Conservation (phyloP, 2,113 vertebrate species). For the Dipodomys spectabilis region DNA sequence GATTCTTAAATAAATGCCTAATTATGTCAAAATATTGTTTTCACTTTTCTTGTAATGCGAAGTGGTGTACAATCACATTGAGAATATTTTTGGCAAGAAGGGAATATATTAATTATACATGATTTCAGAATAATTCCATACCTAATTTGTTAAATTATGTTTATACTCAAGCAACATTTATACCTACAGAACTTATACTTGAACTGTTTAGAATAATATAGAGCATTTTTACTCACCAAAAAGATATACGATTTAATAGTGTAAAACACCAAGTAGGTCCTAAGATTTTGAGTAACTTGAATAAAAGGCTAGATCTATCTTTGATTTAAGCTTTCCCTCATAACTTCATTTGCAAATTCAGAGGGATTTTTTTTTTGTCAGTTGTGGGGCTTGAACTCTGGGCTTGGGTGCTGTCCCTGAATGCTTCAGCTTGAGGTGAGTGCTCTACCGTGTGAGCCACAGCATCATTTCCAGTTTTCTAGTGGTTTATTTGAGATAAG, state of each 20-base stretch:
- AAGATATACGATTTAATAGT: background rate
- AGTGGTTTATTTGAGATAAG: too few species aligned
- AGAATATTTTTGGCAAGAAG: background rate
- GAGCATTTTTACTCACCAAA: background rate
- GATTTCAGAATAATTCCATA: background rate
- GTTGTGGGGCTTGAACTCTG: too few species aligned
- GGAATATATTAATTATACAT: background rate
- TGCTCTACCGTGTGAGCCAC: too few species aligned
- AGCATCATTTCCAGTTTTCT: too few species aligned
- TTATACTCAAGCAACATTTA: background rate
- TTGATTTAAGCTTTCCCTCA: background rate
- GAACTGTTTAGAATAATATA: background rate
- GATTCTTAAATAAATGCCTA: background rate
- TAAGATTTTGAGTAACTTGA: background rate
- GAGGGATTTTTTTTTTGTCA: background rate
- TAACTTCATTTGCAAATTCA: background rate
- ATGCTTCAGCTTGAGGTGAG: too few species aligned
- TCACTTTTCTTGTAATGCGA: background rate
- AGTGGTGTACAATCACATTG: background rate
- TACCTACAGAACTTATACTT: background rate
- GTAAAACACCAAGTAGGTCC: background rate
- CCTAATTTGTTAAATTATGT: conserved; percentile 7
- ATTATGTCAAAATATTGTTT: background rate
- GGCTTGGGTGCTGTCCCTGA: too few species aligned
- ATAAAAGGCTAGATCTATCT: background rate